phyloP scores from a whole-genome alignment of 2,888 invertebrate genomes.

The Lepidocyrtoides sp. region DNA sequence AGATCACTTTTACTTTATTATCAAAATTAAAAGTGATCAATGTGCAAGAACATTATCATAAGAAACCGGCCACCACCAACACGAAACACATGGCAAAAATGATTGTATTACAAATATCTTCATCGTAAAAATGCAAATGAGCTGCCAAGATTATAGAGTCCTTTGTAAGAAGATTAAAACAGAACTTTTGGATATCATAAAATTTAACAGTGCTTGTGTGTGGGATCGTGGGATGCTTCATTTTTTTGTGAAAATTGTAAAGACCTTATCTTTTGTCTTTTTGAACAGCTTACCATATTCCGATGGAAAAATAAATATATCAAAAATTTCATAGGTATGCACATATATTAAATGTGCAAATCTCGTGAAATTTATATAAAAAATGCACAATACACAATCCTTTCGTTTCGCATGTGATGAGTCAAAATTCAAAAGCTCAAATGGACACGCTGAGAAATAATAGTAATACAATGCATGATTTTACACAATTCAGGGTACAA shows the following conservation, averaged over 20 bases:
- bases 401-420: not conserved
- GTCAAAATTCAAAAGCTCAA: not conserved
- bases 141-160: not conserved
- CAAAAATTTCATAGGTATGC: too few species aligned
- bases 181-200: not conserved
- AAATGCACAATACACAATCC: not conserved
- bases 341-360: not conserved
- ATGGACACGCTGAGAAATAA: not conserved
- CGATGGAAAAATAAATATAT: not conserved
- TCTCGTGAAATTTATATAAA: not conserved
- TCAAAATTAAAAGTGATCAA: conserved; percentile 28
- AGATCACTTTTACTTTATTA: conserved; percentile 48
- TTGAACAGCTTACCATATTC: not conserved
- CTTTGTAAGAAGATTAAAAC: not conserved
- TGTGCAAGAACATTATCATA: conserved; percentile 5
- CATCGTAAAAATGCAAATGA: not conserved
- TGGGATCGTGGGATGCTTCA: not conserved
- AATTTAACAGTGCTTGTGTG: not conserved
- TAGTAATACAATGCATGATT: too few species aligned
- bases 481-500: not conserved
- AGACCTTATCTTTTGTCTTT: too few species aligned
- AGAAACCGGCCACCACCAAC: conserved; percentile 9
- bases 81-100: conserved; percentile 3
- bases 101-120: conserved; percentile 6
- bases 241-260: not conserved